These are phyloP conservation scores for Leptatherina wallacei DNA, from an alignment of 2,797 vertebrate genomes.

Conservation along the genomic window DNA sequence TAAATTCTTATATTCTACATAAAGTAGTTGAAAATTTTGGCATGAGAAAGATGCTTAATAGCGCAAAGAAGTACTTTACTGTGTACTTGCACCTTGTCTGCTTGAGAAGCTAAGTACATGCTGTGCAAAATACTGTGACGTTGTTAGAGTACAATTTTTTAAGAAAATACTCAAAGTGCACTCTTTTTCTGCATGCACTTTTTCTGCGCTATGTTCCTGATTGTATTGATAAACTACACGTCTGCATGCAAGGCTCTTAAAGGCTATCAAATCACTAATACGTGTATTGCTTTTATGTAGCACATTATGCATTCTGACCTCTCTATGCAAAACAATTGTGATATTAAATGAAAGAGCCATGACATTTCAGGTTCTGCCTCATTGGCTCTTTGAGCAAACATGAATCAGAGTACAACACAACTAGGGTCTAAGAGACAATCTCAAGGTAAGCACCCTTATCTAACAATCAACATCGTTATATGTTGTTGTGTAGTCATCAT, in stretches of 20 bases:
- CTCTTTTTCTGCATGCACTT: constrained; percentile 79
- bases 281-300: constrained; percentile 74
- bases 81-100: constrained; percentile 70
- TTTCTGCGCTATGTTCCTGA: constrained; percentile 68
- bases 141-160: constrained; percentile 56
- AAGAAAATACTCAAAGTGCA: constrained; percentile 35
- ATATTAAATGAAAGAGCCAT: constrained; percentile 97
- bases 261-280: constrained; percentile 61
- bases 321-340: constrained; percentile 88
- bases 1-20: constrained; percentile 53
- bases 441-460: constrained; percentile 92
- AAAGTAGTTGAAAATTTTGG: constrained; percentile 48
- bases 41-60: constrained; percentile 69
- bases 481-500: constrained; percentile 79
- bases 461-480: constrained; percentile 74
- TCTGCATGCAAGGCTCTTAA: constrained; percentile 82
- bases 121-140: constrained; percentile 58
- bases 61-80: constrained; percentile 57
- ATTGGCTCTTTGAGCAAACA: constrained; percentile 99
- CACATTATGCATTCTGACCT: constrained; percentile 81
- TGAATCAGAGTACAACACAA: constrained; percentile 99
- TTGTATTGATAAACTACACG: constrained; percentile 44
- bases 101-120: constrained; percentile 63
- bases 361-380: constrained; percentile 99
- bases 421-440: constrained; percentile 97